Evolutionary conservation across 2,797 vertebrate genomes (phyloP), one percentile per base, ranked within the genome.

Genomic region (Poeciliopsis presidionis): DNA sequence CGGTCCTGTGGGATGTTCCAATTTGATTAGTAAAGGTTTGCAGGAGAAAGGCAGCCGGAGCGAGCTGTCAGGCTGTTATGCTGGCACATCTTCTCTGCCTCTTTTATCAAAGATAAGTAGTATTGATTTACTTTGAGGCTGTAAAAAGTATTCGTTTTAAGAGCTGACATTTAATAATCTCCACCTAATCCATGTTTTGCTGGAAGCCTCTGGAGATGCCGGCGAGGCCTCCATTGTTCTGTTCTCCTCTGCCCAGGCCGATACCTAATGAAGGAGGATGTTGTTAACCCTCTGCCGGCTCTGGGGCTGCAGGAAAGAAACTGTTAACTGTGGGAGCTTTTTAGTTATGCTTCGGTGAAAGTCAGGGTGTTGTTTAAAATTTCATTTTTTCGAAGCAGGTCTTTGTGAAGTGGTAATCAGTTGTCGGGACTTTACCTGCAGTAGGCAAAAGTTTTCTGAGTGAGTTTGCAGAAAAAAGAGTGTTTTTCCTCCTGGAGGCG

Each of bases 151-250:
- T 95, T 94, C 90, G 93, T 93, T 77, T 95, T 94, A 95, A 94
- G 92, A 94, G 93, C 93, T 95, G 94, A 95, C 95, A 95, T 96
- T 95, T 96, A 96, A 96, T 96, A 96, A 95, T 95, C 94, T 95
- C 88, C 84, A 84, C 83, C 90, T 95, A 95, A 95, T 95, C 94
- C 94, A 88, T 93, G 92, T 94, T 92, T 91, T 92, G 83, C 88
- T 90, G 89, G 90, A 75, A 90, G 91, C 91, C 92, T 89, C 93
- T 90, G 81, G 91, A 93, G 93, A 90, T 90, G 86, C 86, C 55
- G 77, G 80, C 81, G 81, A 93, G 88, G 81, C 76, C 80, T 88
- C 65, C 61, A 88, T 90, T 92, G 87, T 94, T 95, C 90, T 84
- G 78, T 86, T 86, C 85, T 85, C 84, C 82, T 73, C 65, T 81